phyloP scores from a whole-genome alignment of 1,140 invertebrate species.

The Cyclargus thomasi region DNA sequence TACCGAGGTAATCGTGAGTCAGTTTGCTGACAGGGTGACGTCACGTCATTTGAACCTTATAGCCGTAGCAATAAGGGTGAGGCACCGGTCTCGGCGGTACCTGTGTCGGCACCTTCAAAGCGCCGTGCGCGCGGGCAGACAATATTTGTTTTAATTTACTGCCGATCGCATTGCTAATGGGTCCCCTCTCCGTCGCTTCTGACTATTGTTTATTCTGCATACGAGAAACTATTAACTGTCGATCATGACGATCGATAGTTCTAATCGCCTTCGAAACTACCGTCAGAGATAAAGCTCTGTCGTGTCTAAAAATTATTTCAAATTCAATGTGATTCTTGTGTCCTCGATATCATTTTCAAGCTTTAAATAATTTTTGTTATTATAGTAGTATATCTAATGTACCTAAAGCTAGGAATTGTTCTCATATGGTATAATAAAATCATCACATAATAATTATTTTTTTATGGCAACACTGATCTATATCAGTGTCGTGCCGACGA shows the following conservation, averaged over 20 bases:
- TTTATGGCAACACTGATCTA: too few species aligned
- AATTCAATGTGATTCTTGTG: too few species aligned
- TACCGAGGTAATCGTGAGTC: neutral
- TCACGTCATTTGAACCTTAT: neutral
- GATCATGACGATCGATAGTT: too few species aligned
- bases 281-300: too few species aligned
- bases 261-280: neutral
- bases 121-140: slow-evolving; percentile 48
- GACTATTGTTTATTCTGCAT: neutral
- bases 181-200: slow-evolving; percentile 14
- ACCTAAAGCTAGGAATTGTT: too few species aligned
- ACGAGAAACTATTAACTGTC: neutral
- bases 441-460: too few species aligned
- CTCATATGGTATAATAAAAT: too few species aligned
- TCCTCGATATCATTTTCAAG: too few species aligned
- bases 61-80: neutral
- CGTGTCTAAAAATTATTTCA: too few species aligned
- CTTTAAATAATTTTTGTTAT: too few species aligned
- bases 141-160: slow-evolving; percentile 74
- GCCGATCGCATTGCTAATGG: slow-evolving; percentile 67
- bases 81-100: slow-evolving; percentile 41
- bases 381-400: too few species aligned
- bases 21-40: neutral
- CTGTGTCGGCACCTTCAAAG: slow-evolving; percentile 65
- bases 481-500: too few species aligned